Percentiles rank a stretch among this genome's conserved stretches.
Conservation (phyloP, 2,888 invertebrate genomes). For the Bellardia bayeri region DNA sequence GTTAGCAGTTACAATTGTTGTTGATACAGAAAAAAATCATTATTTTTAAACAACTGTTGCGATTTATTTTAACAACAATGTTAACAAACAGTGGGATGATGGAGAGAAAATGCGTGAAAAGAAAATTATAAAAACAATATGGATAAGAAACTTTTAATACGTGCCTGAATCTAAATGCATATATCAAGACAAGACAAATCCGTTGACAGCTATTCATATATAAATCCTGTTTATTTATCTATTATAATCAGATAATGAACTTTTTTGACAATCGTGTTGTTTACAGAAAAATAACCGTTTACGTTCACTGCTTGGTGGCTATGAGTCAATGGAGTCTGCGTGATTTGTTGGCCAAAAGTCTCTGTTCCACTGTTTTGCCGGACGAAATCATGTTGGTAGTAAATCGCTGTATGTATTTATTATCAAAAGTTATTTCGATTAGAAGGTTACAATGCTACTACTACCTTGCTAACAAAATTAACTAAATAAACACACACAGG, state of each 20-base stretch:
- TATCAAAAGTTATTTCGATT: slow-evolving; percentile 36
- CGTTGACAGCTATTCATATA: too few species aligned
- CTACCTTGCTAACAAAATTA: neutral
- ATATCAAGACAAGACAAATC: too few species aligned
- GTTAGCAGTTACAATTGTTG: slow-evolving; percentile 53
- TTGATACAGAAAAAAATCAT: slow-evolving; percentile 31
- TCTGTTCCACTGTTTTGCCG: neutral
- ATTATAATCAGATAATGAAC: too few species aligned
- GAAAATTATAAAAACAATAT: neutral
- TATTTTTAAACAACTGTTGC: slow-evolving; percentile 55
- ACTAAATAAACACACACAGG: neutral
- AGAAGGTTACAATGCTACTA: slow-evolving; percentile 45
- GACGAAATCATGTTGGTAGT: slow-evolving; percentile 2
- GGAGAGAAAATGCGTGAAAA: neutral
- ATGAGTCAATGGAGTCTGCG: too few species aligned
- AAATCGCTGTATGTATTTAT: neutral
- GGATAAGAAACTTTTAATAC: too few species aligned
- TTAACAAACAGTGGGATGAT: neutral
- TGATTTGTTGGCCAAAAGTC: too few species aligned
- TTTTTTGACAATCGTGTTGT: too few species aligned
- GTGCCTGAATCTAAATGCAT: too few species aligned
- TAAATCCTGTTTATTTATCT: too few species aligned
- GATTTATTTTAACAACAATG: slow-evolving; percentile 28
- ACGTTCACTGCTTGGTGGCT: too few species aligned
- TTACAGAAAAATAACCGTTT: too few species aligned